Evolutionary conservation across 1,140 invertebrate species (phyloP), one percentile per base, ranked within the genome.

Genomic region (Drosophila nigromelanica): DNA sequence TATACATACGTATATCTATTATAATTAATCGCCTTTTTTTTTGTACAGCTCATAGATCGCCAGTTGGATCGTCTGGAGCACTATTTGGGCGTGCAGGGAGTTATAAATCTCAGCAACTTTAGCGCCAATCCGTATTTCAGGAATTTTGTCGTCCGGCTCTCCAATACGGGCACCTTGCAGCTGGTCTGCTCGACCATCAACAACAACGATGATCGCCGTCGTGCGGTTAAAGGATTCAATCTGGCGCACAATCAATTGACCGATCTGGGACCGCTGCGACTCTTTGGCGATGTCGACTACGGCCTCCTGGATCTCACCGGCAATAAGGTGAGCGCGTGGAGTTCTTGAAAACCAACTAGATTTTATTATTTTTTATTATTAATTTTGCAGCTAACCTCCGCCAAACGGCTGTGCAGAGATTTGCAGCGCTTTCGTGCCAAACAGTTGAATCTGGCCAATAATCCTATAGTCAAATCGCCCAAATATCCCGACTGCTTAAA

Each of bases 401-500:
- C 68, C 0, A 64, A 58, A 11, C 78, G 83, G 0, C 50, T 86
- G 14, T 76, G 75, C 7, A 58, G 12, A 1, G 75, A 81, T n/a
- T 8, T 86, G 27, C 12, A 61, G 2, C 60, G 80, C 5, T 39
- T 86, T 14, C 60, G 78, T 7, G 90, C 86, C 12, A 75, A 78
- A 12, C 71, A 89, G n/a, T 11, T 91, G 1, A 50, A 52, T 12
- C 40, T 91, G 39, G 66, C 63, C 3, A 71, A 86, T n/a, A 91
- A 91, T 71, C 85, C 82, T 1, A 52, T 91, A n/a, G 74, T 56
- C 0, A 85, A 45, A 2, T 62, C 24, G 3, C 6, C 40, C 0
- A 62, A 66, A 12, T 91, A 89, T 70, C 86, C 90, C 0, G 69
- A 68, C 0, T 85, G 64, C 33, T 43, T 91, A 4, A 70, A 72